A percentile compares a stretch with the other conserved stretches of the same genome.
These are phyloP conservation scores for Lymantria dispar DNA, from an alignment of 2,888 invertebrate species.

Conservation along the genomic window DNA sequence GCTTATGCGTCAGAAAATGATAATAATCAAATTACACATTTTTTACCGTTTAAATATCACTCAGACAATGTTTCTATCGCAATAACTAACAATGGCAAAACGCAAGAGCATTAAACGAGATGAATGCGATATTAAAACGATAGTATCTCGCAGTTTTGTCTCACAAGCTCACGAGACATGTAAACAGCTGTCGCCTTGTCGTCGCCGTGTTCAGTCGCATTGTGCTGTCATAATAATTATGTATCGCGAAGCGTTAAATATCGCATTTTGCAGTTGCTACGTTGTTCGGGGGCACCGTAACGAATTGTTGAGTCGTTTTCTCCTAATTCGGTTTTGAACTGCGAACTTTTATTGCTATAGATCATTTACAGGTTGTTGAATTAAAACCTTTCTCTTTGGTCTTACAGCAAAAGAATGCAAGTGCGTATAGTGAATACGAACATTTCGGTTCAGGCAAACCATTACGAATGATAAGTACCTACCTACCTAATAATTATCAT, in stretches of 20 bases:
- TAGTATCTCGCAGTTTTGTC: slow-evolving; percentile 49
- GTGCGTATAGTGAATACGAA: too few species aligned
- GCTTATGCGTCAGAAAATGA: too few species aligned
- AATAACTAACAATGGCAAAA: slow-evolving; percentile 30
- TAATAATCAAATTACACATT: too few species aligned
- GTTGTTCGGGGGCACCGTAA: slow-evolving; percentile 31
- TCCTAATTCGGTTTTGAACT: neutral
- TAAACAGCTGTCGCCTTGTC: slow-evolving; percentile 56
- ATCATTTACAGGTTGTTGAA: too few species aligned
- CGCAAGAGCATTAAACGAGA: slow-evolving; percentile 53
- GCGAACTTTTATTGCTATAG: neutral
- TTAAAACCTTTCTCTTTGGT: too few species aligned
- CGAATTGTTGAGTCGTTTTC: slow-evolving; percentile 16
- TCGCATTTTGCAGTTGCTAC: slow-evolving; percentile 50
- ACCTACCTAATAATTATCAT: too few species aligned
- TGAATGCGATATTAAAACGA: slow-evolving; percentile 51
- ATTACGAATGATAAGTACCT: too few species aligned
- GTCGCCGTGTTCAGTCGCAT: slow-evolving; percentile 50
- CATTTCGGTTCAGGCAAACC: too few species aligned
- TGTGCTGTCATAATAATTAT: slow-evolving; percentile 78
- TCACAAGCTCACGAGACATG: slow-evolving; percentile 39
- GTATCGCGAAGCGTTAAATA: slow-evolving; percentile 66
- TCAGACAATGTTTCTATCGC: slow-evolving; percentile 1
- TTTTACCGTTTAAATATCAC: neutral
- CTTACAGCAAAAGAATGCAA: too few species aligned